Evolutionary conservation across 2,797 vertebrate genomes (phyloP).

Genomic region (Geotrypetes seraphini): DNA sequence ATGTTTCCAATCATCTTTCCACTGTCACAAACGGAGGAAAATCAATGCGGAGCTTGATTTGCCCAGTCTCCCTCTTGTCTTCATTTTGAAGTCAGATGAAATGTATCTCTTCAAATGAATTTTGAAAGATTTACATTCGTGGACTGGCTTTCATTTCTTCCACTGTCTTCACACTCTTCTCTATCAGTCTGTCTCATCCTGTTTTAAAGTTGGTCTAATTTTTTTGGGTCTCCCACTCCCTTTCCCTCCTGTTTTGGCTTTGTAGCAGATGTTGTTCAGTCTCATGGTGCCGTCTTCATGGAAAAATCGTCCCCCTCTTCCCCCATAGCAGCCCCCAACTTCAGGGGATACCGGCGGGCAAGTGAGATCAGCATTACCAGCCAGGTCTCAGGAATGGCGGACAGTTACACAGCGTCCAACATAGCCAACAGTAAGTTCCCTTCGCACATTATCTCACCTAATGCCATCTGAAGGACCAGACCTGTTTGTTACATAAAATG

Average conservation of each 20-base stretch:
- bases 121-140: conserved; percentile 5
- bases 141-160: too few species aligned
- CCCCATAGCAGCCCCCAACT: conserved; percentile 68
- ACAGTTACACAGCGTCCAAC: conserved; percentile 91
- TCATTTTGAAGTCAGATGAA: conserved; percentile 16
- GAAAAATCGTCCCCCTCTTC: conserved; percentile 83
- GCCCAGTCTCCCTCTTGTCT: conserved; percentile 29
- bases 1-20: too few species aligned
- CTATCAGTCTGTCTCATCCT: conserved; percentile 22
- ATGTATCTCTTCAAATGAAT: conserved; percentile 9
- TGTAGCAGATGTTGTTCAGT: conserved; percentile 92
- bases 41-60: conserved; percentile 21
- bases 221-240: conserved; percentile 17
- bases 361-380: conserved; percentile 97
- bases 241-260: conserved; percentile 64
- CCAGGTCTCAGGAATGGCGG: conserved; percentile 95
- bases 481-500: too few species aligned
- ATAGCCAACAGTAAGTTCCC: conserved; percentile 92
- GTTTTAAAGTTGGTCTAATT: conserved; percentile 43
- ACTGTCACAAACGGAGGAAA: too few species aligned
- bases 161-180: conserved; percentile 24
- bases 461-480: too few species aligned
- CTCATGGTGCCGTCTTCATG: conserved; percentile 87
- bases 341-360: conserved; percentile 83
- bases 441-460: too few species aligned